Evolutionary conservation across 1,140 invertebrate genomes (phyloP), one percentile per base, ranked within the genome.

Genomic region (Araneus ventricosus): DNA sequence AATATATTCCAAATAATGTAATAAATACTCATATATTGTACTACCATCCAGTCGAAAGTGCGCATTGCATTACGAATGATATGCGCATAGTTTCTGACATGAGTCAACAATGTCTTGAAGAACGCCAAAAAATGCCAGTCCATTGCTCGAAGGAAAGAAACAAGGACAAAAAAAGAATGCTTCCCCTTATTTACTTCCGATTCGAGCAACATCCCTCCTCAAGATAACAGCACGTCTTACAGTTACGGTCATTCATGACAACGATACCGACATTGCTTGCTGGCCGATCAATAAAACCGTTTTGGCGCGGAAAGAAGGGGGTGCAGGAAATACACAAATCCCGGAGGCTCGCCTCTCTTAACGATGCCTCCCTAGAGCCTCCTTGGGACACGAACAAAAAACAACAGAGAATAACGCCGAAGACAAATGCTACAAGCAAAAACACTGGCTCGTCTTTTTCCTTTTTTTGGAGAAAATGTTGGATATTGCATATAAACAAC

Each of bases 221-320:
- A 75, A 75, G 70, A 75, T 75, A 75, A 75, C 70, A 75, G 70
- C 70, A 75, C 70, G 70, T 75, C 70, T 75, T 75, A 57, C 84
- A 57, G 84, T 87, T 61, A 59, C 45, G 84, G 57, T 57, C 84
- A 87, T 87, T 87, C 85, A 24, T 45, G 59, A 61, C 85, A 87
- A 61, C 85, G 85, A 87, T 87, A 61, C 85, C 24, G 85, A 52
- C 80, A 82, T 82, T 52, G 80, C 70, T 37, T 3, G 70, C 70
- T 75, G 17, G 34, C 17, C 85, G 85, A 87, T 87, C 85, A 87
- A 87, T 87, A 87, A 61, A 87, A 87, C 85, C 85, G 85, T 61
- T 87, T 87, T 87, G 34, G 30, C 37, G 52, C 37, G 41, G 84
- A 86, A 52, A 86, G 27, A 59, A 41, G 17, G 57, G 45, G 85